These are phyloP conservation scores for Coranthus polyacanthus DNA, from an alignment of 2,797 vertebrate genomes.

Conservation along the genomic window DNA sequence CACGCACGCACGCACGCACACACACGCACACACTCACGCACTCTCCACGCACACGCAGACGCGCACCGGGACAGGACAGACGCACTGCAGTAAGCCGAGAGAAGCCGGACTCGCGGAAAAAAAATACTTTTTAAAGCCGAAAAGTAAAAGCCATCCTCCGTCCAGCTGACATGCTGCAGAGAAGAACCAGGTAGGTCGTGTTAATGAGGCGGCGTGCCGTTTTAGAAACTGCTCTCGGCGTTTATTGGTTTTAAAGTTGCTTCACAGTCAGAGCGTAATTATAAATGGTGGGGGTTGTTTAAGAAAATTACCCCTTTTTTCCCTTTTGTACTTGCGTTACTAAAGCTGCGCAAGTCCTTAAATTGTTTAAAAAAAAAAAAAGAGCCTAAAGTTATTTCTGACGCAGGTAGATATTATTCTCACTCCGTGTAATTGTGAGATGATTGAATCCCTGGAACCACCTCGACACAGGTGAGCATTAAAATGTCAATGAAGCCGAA, in stretches of 20 bases:
- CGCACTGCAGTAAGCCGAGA: conserved; percentile 80
- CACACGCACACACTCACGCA: too few relatives aligned
- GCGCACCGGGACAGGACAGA: conserved; percentile 62
- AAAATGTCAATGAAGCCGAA: neutral
- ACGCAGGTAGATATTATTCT: conserved; percentile 21
- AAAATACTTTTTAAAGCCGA: conserved; percentile 47
- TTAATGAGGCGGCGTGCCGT: conserved; percentile 15
- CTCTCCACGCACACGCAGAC: too few relatives aligned
- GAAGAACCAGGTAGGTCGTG: conserved; percentile 69
- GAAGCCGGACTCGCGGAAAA: conserved; percentile 46
- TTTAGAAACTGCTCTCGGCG: neutral
- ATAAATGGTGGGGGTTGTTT: conserved; percentile 15
- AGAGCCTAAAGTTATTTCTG: conserved; percentile 8
- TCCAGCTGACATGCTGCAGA: conserved; percentile 68
- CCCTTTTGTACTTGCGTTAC: conserved; percentile 11
- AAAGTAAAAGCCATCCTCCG: conserved; percentile 38
- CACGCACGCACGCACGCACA: too few relatives aligned
- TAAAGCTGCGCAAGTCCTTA: conserved; percentile 34
- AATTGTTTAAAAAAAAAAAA: neutral
- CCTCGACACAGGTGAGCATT: too few relatives aligned
- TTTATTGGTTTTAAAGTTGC: conserved; percentile 1
- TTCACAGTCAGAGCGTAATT: conserved; percentile 10
- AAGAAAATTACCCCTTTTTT: conserved; percentile 9
- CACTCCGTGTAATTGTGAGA: too few relatives aligned
- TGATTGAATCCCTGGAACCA: too few relatives aligned